A percentile compares a stretch with the other conserved stretches of the same genome.
Conservation (phyloP, 2,113 vertebrate species). For the Sciurus niger region DNA sequence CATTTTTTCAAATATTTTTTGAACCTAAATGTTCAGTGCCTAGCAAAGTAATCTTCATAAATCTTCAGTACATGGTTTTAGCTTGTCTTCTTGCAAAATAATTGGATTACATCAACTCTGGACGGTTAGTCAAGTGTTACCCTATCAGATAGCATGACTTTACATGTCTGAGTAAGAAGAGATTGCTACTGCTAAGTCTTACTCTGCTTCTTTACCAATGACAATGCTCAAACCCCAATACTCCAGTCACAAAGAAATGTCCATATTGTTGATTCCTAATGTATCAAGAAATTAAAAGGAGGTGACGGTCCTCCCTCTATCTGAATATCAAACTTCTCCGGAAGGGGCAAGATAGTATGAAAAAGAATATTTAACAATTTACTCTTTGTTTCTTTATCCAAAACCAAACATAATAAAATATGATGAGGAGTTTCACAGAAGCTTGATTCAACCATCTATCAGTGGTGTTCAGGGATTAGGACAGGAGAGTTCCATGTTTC, state of each 20-base stretch:
- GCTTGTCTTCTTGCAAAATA: not conserved
- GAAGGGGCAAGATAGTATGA: not conserved
- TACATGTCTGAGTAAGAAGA: not conserved
- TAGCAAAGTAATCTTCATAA: not conserved
- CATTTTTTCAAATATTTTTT: constrained; percentile 34
- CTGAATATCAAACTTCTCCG: not conserved
- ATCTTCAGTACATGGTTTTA: not conserved
- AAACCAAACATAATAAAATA: constrained; percentile 40
- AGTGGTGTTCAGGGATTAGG: not conserved
- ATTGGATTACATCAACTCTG: not conserved
- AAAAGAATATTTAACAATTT: constrained; percentile 47
- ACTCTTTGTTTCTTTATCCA: not conserved
- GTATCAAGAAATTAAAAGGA: not conserved
- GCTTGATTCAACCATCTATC: not conserved
- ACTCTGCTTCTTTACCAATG: constrained; percentile 5
- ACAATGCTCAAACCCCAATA: not conserved
- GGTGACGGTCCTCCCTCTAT: not conserved
- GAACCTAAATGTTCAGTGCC: not conserved
- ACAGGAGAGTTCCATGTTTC: not conserved
- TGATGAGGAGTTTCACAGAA: not conserved
- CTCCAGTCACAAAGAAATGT: not conserved
- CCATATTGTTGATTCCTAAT: not conserved
- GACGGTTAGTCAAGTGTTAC: not conserved
- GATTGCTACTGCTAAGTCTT: not conserved
- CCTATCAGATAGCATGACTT: not conserved